These are phyloP conservation scores for Pseudocheirus occidentalis DNA, from an alignment of 2,797 vertebrate species.

Conservation along the genomic window DNA sequence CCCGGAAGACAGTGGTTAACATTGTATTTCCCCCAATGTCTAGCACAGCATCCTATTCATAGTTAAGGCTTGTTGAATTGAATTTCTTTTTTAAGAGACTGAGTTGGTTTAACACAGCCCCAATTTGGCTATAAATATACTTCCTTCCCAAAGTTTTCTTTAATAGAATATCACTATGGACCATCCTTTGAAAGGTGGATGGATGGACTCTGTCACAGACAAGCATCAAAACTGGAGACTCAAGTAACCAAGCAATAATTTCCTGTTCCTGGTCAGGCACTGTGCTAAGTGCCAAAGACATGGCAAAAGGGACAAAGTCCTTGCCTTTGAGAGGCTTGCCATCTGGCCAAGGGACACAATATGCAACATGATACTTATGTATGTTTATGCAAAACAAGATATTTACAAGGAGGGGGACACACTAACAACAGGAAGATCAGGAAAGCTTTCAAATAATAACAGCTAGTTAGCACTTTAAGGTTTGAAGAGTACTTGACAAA, in stretches of 20 bases:
- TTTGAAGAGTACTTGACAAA: not conserved
- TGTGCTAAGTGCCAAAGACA: not conserved
- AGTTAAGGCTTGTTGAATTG: not conserved
- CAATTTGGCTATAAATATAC: not conserved
- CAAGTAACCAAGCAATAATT: not conserved
- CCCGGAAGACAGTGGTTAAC: not conserved
- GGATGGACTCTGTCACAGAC: not conserved
- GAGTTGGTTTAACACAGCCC: not conserved
- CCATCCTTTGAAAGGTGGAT: not conserved
- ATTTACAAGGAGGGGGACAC: too few species aligned
- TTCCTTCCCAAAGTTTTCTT: not conserved
- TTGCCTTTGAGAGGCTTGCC: not conserved
- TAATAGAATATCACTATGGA: not conserved
- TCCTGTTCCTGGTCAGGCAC: not conserved
- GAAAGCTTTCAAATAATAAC: not conserved
- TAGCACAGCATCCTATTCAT: not conserved
- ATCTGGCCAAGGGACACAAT: not conserved
- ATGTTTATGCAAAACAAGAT: not conserved
- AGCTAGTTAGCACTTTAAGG: not conserved
- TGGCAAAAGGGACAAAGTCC: not conserved
- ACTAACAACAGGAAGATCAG: not conserved
- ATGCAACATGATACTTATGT: not conserved
- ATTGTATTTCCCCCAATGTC: not conserved
- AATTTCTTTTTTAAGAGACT: not conserved
- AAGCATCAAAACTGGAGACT: not conserved